Base-by-base conservation (phyloP, 2,888 invertebrate species). In the Eucera pruinosa region DNA sequence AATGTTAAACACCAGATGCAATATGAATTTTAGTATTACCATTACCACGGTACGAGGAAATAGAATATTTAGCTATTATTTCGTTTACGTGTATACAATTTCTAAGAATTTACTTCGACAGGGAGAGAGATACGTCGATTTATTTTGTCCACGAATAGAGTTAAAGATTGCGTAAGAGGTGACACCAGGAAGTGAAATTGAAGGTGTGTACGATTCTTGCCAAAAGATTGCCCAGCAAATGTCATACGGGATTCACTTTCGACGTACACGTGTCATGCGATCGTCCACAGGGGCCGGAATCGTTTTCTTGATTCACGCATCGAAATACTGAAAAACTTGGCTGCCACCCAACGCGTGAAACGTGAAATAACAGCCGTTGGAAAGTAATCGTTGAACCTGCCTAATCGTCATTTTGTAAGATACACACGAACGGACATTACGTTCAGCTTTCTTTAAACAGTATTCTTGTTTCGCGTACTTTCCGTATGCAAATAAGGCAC, bases 301-400 rank as follows among this genome's bases (percentile, higher is more conserved):
- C 45, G 81, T 48, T 79, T 75, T 47, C 54, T 66, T 54, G 75
- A 74, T 81, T 78, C 74, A 76, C 65, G 58, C 30, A 50, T 58
- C 60, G 80, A 78, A 67, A 75, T 81, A 80, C 82, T 74, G 80
- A 87, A 86, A 88, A 88, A 82, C 75, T 88, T 89, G 89, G 89
- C 88, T 27, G 48, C 20, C 61, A 58, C 43, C 88, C 89, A 89
- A 82, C 70, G 70, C 72, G 76, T 77, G 82, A 86, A 85, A 83
- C 80, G 83, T 88, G 85, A 84, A 89, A 89, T 88, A 88, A 88
- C 87, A 77, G 61, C 68, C 52, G 65, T 20, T 39, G 30, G 41
- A 65, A 67, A 72, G 55, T 61, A 62, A 75, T 73, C 77, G 79
- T 75, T 71, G 72, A 80, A 81, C 75, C 80, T 73, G 66, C 68